Conservation (phyloP, 2,113 vertebrate genomes). For the Pantherophis guttatus region DNA sequence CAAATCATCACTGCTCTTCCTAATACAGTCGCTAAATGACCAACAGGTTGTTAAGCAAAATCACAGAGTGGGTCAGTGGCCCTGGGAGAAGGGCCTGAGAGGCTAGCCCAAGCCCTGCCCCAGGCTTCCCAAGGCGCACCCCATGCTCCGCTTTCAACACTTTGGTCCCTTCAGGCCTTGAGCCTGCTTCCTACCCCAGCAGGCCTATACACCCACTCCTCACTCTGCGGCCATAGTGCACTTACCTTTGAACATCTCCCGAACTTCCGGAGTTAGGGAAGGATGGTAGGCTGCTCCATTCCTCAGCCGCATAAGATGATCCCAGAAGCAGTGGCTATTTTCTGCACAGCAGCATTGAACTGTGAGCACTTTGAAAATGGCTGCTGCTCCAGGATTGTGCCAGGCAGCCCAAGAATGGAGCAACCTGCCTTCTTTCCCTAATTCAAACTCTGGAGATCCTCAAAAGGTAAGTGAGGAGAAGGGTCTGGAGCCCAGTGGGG, state of each 20-base stretch:
- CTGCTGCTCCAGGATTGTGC: background rate
- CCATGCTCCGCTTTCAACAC: background rate
- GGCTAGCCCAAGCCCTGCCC: background rate
- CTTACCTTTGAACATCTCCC: no score
- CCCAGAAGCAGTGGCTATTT: no score
- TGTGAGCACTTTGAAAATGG: background rate
- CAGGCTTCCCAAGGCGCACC: background rate
- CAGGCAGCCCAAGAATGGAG: background rate
- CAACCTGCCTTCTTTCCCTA: background rate
- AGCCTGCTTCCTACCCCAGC: no score
- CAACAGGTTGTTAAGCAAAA: background rate
- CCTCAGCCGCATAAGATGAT: no score
- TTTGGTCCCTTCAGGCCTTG: background rate
- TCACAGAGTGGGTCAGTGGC: background rate
- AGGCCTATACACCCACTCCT: no score
- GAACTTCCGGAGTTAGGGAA: no score
- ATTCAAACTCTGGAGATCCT: background rate
- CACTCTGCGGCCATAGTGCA: no score
- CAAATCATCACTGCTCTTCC: background rate
- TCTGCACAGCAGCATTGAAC: background rate
- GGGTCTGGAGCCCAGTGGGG: background rate
- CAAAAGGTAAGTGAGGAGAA: background rate
- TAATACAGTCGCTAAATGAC: background rate
- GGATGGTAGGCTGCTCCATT: no score
- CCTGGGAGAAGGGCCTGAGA: background rate